Evolutionary conservation across 2,113 vertebrate species (phyloP), one percentile per base, ranked within the genome.

Genomic region (Engraulis encrasicolus): DNA sequence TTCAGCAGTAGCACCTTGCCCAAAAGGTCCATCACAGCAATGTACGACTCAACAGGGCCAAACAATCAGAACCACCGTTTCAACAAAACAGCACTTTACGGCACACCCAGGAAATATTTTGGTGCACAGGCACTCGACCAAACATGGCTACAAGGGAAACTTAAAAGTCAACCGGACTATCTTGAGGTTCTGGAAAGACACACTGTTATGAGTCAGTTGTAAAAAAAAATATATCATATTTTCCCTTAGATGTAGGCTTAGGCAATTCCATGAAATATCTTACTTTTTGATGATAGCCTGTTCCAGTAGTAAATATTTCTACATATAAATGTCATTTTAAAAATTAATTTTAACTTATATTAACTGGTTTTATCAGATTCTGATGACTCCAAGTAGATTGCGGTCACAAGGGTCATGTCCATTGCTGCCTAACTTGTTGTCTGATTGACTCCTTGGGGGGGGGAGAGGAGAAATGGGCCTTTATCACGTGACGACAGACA

Each of bases 131-230:
- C 95, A 85, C 98, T 97, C 0, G 96, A 98, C 87, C 97, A 97
- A 89, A 96, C 97, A 81, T 95, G 98, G 91, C 95, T 99, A 85
- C 96, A 96, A 85, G 97, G 96, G 87, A 99, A 99, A 92, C 93
- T 97, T 91, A 98, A 97, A 91, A 96, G 96, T 85, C 97, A 99
- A 93, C 97, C 98, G 84, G 98, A 99, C 96, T 99, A 99, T 95
- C 96, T 99, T 95, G 98, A 99, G 94, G 97, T 99, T 96, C 96
- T 99, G 96, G 98, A 99, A 92, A 99, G 98, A 96, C 98, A 98
- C 95, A 99, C 97, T 95, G 96, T 97, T 45, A 98, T 99, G 95
- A 99, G 98, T 95, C 97, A 97, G 92, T 95, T 97, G 95, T 97
- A 95, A 95, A 93, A 93, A 34, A 34, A 74, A 12, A 5, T 34